Percentiles rank a stretch among this genome's conserved stretches.
These are phyloP conservation scores for Amblyteles armatorius DNA, from an alignment of 2,888 invertebrate species.

Conservation along the genomic window DNA sequence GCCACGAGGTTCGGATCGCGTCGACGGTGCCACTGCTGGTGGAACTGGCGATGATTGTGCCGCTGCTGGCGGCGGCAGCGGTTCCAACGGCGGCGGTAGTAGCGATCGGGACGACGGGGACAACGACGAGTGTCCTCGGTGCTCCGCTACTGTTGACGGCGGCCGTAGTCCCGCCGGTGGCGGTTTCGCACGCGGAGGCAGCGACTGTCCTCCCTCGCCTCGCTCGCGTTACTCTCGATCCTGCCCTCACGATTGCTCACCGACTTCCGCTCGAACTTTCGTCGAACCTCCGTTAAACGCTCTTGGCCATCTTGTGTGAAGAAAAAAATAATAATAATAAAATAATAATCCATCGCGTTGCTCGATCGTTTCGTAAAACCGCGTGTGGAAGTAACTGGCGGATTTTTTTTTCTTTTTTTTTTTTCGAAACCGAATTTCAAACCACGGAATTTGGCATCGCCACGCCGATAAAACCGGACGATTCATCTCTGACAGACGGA, in stretches of 20 bases:
- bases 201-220: not conserved
- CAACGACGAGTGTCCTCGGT: slow-evolving; percentile 46
- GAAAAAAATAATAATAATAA: not conserved
- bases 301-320: not conserved
- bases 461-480: not conserved
- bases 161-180: slow-evolving; percentile 7
- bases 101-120: slow-evolving; percentile 47
- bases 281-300: too few species aligned
- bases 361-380: not conserved
- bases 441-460: not conserved
- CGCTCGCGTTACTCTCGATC: not conserved
- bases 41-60: slow-evolving; percentile 19
- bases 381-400: too few species aligned
- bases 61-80: slow-evolving; percentile 19
- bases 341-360: not conserved
- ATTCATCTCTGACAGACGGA: not conserved
- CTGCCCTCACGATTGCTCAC: not conserved
- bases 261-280: not conserved
- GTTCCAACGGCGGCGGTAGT: slow-evolving; percentile 18
- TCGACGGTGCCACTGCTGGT: slow-evolving; percentile 45
- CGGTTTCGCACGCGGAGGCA: slow-evolving; percentile 12
- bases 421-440: not conserved
- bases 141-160: slow-evolving; percentile 24
- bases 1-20: slow-evolving; percentile 60
- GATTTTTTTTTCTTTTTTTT: not conserved